Evolutionary conservation across 2,888 invertebrate species (phyloP).

Genomic region (Petrolisthes manimaculis): DNA sequence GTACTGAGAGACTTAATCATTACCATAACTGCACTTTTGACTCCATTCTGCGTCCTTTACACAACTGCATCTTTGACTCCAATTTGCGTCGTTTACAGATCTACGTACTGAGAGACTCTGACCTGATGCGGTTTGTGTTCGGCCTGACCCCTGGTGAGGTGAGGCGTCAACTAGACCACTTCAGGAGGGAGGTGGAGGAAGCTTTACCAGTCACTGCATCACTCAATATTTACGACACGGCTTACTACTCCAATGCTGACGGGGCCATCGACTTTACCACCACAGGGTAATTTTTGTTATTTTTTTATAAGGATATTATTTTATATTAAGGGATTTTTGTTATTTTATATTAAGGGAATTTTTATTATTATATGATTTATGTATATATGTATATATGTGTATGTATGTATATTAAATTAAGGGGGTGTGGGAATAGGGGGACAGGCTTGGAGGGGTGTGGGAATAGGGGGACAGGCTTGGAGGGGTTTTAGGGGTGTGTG

Average conservation of each 20-base stretch:
- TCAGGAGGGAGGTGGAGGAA: slow-evolving; percentile 76
- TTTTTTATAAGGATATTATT: neutral
- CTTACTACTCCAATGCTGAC: slow-evolving; percentile 76
- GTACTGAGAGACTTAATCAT: too few species aligned
- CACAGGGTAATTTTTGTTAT: slow-evolving; percentile 73
- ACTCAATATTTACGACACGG: slow-evolving; percentile 78
- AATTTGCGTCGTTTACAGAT: slow-evolving; percentile 71
- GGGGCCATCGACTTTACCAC: slow-evolving; percentile 79
- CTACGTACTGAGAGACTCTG: slow-evolving; percentile 80
- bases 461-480: too few species aligned
- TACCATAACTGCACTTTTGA: too few species aligned
- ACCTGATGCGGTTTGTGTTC: slow-evolving; percentile 80
- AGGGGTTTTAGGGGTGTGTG: too few species aligned
- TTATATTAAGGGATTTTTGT: too few species aligned
- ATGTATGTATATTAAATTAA: too few species aligned
- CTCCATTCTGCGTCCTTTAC: too few species aligned
- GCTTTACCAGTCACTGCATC: slow-evolving; percentile 76
- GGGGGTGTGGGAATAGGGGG: too few species aligned
- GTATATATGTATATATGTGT: too few species aligned
- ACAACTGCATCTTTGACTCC: neutral
- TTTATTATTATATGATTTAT: too few species aligned
- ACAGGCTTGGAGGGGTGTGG: too few species aligned
- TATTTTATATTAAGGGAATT: too few species aligned
- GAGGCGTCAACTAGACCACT: slow-evolving; percentile 73
- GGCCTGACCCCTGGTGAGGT: slow-evolving; percentile 77